phyloP scores from a whole-genome alignment of 2,797 vertebrate genomes.

The Semaprochilodus insignis region DNA sequence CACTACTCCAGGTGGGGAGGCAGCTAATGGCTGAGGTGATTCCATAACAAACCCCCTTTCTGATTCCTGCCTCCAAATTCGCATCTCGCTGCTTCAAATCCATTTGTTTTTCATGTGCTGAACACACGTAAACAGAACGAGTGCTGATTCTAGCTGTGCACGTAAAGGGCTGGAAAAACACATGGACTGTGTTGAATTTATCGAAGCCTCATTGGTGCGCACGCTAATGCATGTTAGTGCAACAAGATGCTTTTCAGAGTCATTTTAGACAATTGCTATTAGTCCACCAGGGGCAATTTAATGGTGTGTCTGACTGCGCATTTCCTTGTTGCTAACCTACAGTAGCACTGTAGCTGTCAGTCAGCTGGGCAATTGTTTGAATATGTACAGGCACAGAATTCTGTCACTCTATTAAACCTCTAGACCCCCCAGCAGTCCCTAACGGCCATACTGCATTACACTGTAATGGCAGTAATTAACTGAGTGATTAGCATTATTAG shows the following conservation, averaged over 20 bases:
- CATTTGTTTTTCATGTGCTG: constrained; percentile 51
- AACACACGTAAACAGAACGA: constrained; percentile 37
- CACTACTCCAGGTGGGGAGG: constrained; percentile 62
- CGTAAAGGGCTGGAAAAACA: neutral
- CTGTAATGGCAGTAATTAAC: too few relatives aligned
- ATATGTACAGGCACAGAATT: too few relatives aligned
- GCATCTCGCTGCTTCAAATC: constrained; percentile 38
- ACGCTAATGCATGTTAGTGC: neutral
- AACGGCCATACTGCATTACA: too few relatives aligned
- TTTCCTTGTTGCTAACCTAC: too few relatives aligned
- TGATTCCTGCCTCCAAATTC: constrained; percentile 50
- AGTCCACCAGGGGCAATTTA: neutral
- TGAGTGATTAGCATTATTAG: too few relatives aligned
- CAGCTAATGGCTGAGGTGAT: constrained; percentile 60
- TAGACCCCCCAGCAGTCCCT: too few relatives aligned
- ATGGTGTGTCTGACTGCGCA: too few relatives aligned
- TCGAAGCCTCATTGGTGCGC: too few relatives aligned
- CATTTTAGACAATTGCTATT: neutral
- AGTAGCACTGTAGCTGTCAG: too few relatives aligned
- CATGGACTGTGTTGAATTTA: neutral
- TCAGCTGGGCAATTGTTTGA: too few relatives aligned
- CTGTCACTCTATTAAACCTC: too few relatives aligned
- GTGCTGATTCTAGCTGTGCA: neutral
- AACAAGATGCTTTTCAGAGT: neutral
- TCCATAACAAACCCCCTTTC: constrained; percentile 60